Evolutionary conservation across 2,113 vertebrate species (phyloP).

Genomic region (Sinocyclocheilus grahami): DNA sequence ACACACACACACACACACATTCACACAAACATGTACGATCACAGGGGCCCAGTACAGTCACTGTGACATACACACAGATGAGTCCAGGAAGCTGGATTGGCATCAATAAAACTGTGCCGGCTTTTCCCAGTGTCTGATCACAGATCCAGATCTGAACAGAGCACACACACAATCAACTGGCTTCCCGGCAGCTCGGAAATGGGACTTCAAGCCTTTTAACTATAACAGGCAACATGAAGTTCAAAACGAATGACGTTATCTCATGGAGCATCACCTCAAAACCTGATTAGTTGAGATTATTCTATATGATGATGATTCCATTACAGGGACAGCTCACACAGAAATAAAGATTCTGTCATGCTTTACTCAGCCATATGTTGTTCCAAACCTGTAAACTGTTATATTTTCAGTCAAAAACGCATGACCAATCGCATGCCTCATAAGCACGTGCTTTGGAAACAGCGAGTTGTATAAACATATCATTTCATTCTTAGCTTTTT

Average conservation of each 20-base stretch:
- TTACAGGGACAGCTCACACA: neutral
- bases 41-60: neutral
- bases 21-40: neutral
- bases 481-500: too few relatives aligned
- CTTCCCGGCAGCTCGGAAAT: neutral
- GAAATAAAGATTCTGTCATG: too few relatives aligned
- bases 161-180: conserved; percentile 28
- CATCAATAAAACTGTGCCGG: conserved; percentile 25
- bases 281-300: conserved; percentile 17
- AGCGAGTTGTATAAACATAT: too few relatives aligned
- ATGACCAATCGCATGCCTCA: too few relatives aligned
- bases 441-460: too few relatives aligned
- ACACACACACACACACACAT: conserved; percentile 17
- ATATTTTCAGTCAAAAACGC: too few relatives aligned
- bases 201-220: neutral
- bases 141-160: conserved; percentile 53
- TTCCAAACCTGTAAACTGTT: too few relatives aligned
- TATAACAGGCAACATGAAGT: neutral
- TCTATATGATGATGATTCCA: neutral
- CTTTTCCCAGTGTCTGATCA: conserved; percentile 26
- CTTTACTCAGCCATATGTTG: too few relatives aligned
- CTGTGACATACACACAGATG: conserved; percentile 2
- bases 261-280: neutral
- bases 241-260: neutral
- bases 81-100: conserved; percentile 31